Conservation (phyloP, 2,113 vertebrate species). For the Phocoena sinus region DNA sequence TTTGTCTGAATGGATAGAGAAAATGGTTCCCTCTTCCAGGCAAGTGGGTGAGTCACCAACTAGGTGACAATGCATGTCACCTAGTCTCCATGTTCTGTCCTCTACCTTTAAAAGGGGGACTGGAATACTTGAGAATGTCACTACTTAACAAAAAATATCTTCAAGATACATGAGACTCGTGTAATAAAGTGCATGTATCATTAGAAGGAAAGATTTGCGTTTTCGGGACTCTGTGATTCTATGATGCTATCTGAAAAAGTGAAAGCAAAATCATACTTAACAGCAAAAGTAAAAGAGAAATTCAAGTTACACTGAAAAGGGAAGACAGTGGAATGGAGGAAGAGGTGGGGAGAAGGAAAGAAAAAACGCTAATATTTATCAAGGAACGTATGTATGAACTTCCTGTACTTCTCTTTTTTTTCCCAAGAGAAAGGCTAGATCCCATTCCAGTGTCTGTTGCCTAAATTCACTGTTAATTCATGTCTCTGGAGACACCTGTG, state of each 20-base stretch:
- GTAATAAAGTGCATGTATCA: not conserved
- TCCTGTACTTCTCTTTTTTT: not conserved
- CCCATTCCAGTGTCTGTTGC: not conserved
- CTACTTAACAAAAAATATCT: not conserved
- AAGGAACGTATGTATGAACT: not conserved
- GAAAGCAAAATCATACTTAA: conserved; percentile 1
- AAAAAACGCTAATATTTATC: not conserved
- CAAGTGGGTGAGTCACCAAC: conserved; percentile 39
- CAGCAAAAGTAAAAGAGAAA: conserved; percentile 14
- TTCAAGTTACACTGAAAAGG: not conserved
- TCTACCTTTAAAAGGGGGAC: not conserved
- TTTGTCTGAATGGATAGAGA: not conserved
- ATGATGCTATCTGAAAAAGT: not conserved
- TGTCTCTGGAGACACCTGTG: not conserved
- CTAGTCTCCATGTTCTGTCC: not conserved
- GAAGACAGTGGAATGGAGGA: not conserved
- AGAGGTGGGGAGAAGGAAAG: not conserved
- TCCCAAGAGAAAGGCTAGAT: not conserved
- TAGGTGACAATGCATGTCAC: not conserved
- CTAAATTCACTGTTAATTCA: not conserved
- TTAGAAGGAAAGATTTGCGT: not conserved
- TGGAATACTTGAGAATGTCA: not conserved
- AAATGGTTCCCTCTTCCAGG: conserved; percentile 25
- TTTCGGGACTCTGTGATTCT: not conserved
- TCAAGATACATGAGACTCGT: not conserved